Percentiles rank a stretch among this genome's conserved stretches.
Evolutionary conservation across 2,113 vertebrate species (phyloP).

Genomic region (Sterna hirundo): DNA sequence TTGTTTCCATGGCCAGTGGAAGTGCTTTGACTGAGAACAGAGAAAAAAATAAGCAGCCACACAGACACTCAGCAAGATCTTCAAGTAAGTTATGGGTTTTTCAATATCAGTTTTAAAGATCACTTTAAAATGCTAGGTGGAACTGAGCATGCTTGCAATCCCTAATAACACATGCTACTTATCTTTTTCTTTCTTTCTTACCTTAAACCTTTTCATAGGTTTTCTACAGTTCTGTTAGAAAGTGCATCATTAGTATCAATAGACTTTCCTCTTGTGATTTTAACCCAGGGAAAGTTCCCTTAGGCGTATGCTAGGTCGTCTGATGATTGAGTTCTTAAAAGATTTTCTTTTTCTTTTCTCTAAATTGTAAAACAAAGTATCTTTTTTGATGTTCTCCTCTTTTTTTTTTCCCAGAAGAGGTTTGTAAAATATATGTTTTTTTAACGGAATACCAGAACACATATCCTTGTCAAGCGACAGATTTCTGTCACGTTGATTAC

Average conservation of each 20-base stretch:
- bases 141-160: conserved; percentile 10
- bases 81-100: conserved; percentile 83
- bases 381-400: neutral
- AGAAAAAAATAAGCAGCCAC: conserved; percentile 73
- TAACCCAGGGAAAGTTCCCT: neutral
- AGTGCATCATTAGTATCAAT: conserved; percentile 7
- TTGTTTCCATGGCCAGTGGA: conserved; percentile 75
- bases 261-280: conserved; percentile 38
- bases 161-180: neutral
- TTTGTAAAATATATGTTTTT: conserved; percentile 7
- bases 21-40: conserved; percentile 76
- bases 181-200: neutral
- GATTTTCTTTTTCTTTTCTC: neutral
- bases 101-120: conserved; percentile 71
- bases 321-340: conserved; percentile 20
- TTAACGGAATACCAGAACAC: neutral
- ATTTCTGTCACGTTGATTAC: neutral
- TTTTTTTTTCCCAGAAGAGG: neutral
- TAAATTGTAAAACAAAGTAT: neutral
- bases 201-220: conserved; percentile 13
- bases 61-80: conserved; percentile 74
- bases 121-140: conserved; percentile 43
- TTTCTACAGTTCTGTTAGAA: conserved; percentile 8
- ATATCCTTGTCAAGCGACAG: neutral
- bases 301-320: neutral